Percentiles rank a stretch among this genome's conserved stretches.
Evolutionary conservation across 2,113 vertebrate species (phyloP).

Genomic region (Mirza zaza): DNA sequence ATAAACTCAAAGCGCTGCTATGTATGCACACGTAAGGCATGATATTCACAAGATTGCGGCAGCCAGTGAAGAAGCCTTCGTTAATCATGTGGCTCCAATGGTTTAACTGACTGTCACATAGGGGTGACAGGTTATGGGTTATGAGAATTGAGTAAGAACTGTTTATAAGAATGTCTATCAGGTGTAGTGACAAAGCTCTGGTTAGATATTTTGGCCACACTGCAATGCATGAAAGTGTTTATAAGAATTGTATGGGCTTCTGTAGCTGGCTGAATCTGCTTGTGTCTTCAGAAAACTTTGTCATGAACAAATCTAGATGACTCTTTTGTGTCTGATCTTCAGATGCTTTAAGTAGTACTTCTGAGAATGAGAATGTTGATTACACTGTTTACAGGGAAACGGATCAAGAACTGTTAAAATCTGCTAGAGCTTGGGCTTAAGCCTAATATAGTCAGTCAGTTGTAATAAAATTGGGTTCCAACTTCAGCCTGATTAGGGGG

Average conservation of each 20-base stretch:
- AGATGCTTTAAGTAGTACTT: not conserved
- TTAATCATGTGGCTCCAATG: not conserved
- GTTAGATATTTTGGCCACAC: not conserved
- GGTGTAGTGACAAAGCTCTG: not conserved
- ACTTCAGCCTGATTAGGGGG: not conserved
- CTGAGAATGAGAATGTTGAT: not conserved
- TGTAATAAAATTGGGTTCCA: conserved; percentile 2
- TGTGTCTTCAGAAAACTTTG: conserved; percentile 10
- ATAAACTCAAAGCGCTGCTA: not conserved
- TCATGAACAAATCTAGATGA: not conserved
- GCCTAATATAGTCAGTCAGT: not conserved
- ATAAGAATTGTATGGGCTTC: not conserved
- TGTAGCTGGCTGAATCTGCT: not conserved
- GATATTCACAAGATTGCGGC: not conserved
- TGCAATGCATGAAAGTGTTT: not conserved
- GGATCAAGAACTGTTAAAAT: conserved; percentile 16
- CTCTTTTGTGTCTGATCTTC: conserved; percentile 1
- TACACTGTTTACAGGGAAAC: conserved; percentile 12
- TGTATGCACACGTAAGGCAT: not conserved
- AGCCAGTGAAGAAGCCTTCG: not conserved
- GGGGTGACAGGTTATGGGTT: not conserved
- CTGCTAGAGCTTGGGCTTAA: not conserved
- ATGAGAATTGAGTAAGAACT: not conserved
- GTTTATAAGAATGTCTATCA: not conserved
- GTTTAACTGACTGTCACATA: not conserved